These are phyloP conservation scores for Bubo bubo DNA, from an alignment of 2,113 vertebrate genomes.

Conservation along the genomic window DNA sequence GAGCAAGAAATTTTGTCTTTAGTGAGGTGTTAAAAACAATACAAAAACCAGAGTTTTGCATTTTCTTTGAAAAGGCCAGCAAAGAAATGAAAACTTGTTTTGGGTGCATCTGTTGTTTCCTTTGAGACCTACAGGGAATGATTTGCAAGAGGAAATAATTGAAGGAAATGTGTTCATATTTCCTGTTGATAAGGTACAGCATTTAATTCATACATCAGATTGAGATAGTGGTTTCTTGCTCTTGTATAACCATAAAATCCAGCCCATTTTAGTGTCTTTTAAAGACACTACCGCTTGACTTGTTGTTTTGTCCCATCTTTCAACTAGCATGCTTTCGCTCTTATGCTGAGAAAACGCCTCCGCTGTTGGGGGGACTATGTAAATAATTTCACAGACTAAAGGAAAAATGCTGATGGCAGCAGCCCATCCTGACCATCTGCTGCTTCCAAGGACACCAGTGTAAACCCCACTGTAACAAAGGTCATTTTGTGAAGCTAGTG, in stretches of 20 bases:
- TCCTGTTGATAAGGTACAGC: slow-evolving; percentile 39
- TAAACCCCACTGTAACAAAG: slow-evolving; percentile 19
- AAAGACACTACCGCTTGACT: neutral
- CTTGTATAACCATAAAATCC: neutral
- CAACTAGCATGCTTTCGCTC: neutral
- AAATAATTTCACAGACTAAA: slow-evolving; percentile 7
- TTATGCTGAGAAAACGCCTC: neutral
- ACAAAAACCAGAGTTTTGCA: neutral
- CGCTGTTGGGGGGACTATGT: neutral
- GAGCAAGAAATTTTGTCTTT: neutral
- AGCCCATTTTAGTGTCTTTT: neutral
- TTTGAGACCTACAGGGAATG: slow-evolving; percentile 17
- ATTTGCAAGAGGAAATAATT: slow-evolving; percentile 47
- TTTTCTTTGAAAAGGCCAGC: neutral
- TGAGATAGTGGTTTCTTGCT: neutral
- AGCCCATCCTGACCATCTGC: slow-evolving; percentile 42
- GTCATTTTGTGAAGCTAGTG: neutral
- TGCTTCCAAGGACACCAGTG: slow-evolving; percentile 5
- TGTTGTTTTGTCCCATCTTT: neutral
- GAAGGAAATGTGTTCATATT: slow-evolving; percentile 60
- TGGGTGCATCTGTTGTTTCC: slow-evolving; percentile 41
- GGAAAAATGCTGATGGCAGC: slow-evolving; percentile 30
- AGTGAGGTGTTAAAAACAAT: neutral
- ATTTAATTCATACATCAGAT: slow-evolving; percentile 34
- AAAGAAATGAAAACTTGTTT: slow-evolving; percentile 12